A percentile compares a stretch with the other conserved stretches of the same genome.
Evolutionary conservation across 2,888 invertebrate species (phyloP).

Genomic region (Lasioglossum zephyrum): DNA sequence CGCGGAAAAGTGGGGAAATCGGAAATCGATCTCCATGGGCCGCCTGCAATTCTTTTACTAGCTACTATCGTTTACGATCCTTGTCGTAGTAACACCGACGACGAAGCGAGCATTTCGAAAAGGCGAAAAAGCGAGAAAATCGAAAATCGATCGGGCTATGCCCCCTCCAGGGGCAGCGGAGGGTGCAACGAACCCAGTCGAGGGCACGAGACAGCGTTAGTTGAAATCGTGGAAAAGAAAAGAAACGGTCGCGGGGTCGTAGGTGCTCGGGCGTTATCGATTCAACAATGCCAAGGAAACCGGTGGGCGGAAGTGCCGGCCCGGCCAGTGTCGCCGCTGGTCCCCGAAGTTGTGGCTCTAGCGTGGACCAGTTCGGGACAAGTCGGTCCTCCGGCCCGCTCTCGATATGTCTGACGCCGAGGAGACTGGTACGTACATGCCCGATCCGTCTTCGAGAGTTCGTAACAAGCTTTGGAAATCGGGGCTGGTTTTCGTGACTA

Average conservation of each 20-base stretch:
- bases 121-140: not conserved
- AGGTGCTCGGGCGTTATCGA: constrained; percentile 56
- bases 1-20: not conserved
- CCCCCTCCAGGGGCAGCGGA: not conserved
- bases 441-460: constrained; percentile 41
- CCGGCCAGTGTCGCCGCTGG: constrained; percentile 57
- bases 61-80: too few species aligned
- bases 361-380: constrained; percentile 60
- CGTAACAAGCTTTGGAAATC: constrained; percentile 17
- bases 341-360: constrained; percentile 41
- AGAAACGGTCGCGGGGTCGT: constrained; percentile 28
- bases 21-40: not conserved
- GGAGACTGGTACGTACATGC: constrained; percentile 66
- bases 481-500: constrained; percentile 57
- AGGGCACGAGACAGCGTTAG: not conserved
- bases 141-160: not conserved
- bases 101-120: not conserved
- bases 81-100: too few species aligned
- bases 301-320: constrained; percentile 34
- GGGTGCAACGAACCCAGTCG: constrained; percentile 3
- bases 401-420: constrained; percentile 67
- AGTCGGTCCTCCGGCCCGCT: constrained; percentile 18
- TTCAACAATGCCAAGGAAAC: constrained; percentile 73
- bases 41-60: too few species aligned
- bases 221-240: constrained; percentile 16